phyloP scores from a whole-genome alignment of 2,888 invertebrate genomes.

The Linnaemya tessellans region DNA sequence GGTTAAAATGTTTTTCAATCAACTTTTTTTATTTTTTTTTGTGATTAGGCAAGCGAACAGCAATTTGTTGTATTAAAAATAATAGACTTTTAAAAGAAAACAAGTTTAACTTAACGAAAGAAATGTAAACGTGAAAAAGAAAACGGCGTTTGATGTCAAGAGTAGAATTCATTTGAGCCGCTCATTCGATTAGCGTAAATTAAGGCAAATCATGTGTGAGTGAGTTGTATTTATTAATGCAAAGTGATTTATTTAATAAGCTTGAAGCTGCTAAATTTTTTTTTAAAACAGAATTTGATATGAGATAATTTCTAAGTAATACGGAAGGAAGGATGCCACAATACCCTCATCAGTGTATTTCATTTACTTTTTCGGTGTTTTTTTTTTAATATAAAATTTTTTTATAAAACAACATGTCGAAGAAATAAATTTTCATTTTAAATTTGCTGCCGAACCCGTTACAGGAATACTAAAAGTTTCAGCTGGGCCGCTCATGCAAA shows the following conservation, averaged over 20 bases:
- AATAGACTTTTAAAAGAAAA: neutral
- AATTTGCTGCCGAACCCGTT: too few relatives aligned
- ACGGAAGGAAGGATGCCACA: too few relatives aligned
- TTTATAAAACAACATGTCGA: too few relatives aligned
- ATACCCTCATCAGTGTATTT: too few relatives aligned
- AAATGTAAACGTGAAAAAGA: neutral
- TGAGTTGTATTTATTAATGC: neutral
- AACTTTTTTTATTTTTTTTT: neutral
- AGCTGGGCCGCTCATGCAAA: too few relatives aligned
- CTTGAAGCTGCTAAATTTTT: too few relatives aligned
- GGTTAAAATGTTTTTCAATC: conserved; percentile 21
- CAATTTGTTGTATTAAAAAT: neutral
- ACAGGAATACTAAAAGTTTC: too few relatives aligned
- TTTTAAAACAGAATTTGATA: too few relatives aligned
- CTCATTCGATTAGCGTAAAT: neutral
- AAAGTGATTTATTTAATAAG: neutral
- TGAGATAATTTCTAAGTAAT: too few relatives aligned
- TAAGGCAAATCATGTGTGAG: neutral
- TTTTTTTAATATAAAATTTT: too few relatives aligned
- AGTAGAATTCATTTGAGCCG: neutral
- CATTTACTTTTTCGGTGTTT: too few relatives aligned
- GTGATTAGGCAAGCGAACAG: neutral
- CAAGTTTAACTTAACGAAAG: neutral
- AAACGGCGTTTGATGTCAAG: neutral
- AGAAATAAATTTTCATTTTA: too few relatives aligned